Evolutionary conservation across 1,140 invertebrate genomes (phyloP).

Genomic region (Leucophenga varia): DNA sequence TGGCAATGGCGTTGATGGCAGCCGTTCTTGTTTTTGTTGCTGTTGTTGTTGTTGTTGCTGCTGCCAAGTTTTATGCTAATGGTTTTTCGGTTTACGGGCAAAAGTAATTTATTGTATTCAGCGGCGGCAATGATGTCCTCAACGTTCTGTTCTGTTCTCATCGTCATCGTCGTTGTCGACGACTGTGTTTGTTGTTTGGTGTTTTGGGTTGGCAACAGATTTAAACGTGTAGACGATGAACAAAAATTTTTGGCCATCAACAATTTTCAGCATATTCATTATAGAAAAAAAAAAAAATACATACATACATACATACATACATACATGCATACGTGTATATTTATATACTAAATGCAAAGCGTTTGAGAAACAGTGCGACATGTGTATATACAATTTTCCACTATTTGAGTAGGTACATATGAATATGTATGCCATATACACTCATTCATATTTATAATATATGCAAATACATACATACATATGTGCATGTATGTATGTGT

Average conservation of each 20-base stretch:
- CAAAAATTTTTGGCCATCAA: too few relatives aligned
- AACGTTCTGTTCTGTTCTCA: too few relatives aligned
- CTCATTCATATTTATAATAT: not conserved
- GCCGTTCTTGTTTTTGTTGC: constrained; percentile 15
- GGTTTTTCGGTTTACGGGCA: constrained; percentile 53
- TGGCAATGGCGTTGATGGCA: constrained; percentile 29
- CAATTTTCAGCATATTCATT: constrained; percentile 54
- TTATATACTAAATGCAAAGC: too few relatives aligned
- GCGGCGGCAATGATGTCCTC: too few relatives aligned
- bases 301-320: not conserved
- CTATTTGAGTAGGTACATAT: not conserved
- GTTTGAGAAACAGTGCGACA: too few relatives aligned
- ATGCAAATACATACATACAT: too few relatives aligned
- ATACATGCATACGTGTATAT: constrained; percentile 1
- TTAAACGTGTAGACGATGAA: too few relatives aligned
- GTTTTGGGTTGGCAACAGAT: too few relatives aligned
- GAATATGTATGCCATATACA: too few relatives aligned
- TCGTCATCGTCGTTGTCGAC: not conserved
- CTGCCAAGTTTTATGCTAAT: constrained; percentile 53
- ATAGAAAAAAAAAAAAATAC: constrained; percentile 29
- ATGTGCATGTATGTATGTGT: too few relatives aligned
- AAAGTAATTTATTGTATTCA: constrained; percentile 54
- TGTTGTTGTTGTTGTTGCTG: constrained; percentile 19
- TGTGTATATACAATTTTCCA: too few relatives aligned
- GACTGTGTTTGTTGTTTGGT: not conserved